Base-by-base conservation (phyloP, 1,140 invertebrate genomes). In the Andrena cerasifolii region DNA sequence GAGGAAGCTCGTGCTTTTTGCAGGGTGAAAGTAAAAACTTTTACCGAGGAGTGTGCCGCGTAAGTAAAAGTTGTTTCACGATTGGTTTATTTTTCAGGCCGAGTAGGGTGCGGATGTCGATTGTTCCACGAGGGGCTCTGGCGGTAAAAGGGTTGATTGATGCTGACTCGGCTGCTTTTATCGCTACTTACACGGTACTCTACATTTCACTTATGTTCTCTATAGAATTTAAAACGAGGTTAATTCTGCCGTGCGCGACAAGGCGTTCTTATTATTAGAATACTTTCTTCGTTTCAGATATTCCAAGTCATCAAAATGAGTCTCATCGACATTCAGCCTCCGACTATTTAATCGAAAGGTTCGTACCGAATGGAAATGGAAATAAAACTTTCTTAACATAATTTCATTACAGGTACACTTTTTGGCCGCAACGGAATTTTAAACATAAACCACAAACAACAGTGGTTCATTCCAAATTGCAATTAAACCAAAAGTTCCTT, bases 91-190 rank as follows among this genome's bases (percentile, higher is more conserved):
- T 33, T 67, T 75, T 56, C 72, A 75, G 51, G 28, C 24, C n/a
- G 5, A 18, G 4, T 16, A 54, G 62, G 36, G 36, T 47, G 36
- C 49, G 72, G 49, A 66, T 66, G 72, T 56, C 49, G 49, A 74
- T 45, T 33, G 24, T 43, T 18, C 26, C 3, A 36, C 10, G 51
- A 47, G 28, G 53, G 36, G 10, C 21, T 47, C n/a, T 24, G 18
- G n/a, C 51, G 53, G 59, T 58, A 65, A 68, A 68, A 59, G 73
- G 43, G 73, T 68, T 76, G 73, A 67, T 76, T 68, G 63, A 76
- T 43, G 31, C 51, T 68, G 73, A 58, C 40, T 76, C 43, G 40
- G 24, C 40, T 47, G 63, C 51, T 68, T 67, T 76, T 76, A 76
- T 68, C 53, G 65, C 21, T 43, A 58, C 43, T 76, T 76, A 76